Conservation (phyloP, 2,888 invertebrate species). For the Spilosoma lubricipeda region DNA sequence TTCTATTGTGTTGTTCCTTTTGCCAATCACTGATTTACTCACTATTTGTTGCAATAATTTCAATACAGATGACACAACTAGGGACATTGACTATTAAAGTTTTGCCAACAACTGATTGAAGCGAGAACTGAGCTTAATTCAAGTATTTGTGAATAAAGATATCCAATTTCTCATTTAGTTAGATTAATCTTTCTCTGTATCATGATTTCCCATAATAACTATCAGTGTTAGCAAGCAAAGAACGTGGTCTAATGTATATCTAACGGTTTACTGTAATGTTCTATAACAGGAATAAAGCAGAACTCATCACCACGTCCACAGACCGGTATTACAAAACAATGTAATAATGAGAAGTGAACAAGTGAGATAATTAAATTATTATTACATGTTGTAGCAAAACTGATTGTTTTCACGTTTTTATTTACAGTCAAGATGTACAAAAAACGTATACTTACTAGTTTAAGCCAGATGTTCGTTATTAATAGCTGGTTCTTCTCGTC, state of each 20-base stretch:
- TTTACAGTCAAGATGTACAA: constrained; percentile 22
- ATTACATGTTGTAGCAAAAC: neutral
- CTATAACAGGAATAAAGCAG: neutral
- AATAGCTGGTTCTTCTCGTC: constrained; percentile 99
- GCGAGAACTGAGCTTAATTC: neutral
- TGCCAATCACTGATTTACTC: neutral
- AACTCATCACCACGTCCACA: neutral
- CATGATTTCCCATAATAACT: neutral
- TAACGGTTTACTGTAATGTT: neutral
- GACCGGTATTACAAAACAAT: neutral
- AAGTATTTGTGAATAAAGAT: neutral
- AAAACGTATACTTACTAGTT: constrained; percentile 91
- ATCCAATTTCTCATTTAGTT: neutral
- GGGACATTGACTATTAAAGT: neutral
- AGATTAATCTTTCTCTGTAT: neutral
- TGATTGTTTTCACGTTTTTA: constrained; percentile 24
- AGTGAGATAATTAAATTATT: neutral
- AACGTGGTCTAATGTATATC: neutral
- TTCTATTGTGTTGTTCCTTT: neutral
- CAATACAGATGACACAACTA: neutral
- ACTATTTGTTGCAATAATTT: neutral
- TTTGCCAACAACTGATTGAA: neutral
- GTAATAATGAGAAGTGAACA: neutral
- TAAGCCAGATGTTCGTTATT: constrained; percentile 98
- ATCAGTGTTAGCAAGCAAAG: neutral